Conservation (phyloP, 1,140 invertebrate species). For the Trichonephila clavipes region DNA sequence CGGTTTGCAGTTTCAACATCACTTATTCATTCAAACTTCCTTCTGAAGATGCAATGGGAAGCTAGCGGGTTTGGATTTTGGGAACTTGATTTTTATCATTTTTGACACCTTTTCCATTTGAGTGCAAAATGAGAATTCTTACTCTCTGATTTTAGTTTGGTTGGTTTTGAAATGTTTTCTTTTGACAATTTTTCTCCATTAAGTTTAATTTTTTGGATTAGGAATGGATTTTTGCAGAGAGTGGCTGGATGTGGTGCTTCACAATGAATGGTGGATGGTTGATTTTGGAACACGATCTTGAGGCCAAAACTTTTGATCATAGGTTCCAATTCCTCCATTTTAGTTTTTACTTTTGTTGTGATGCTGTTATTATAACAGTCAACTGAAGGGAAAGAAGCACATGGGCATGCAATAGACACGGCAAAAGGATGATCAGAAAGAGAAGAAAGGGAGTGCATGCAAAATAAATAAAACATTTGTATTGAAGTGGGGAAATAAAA, state of each 20-base stretch:
- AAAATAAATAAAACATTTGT: conserved; percentile 70
- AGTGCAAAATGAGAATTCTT: neutral
- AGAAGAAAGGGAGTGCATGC: conserved; percentile 57
- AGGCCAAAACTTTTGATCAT: conserved; percentile 69
- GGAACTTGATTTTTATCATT: neutral
- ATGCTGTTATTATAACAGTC: neutral
- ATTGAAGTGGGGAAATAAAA: conserved; percentile 32
- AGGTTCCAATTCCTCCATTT: conserved; percentile 30
- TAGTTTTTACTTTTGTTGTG: conserved; percentile 10
- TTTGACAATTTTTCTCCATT: neutral
- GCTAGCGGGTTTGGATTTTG: conserved; percentile 50
- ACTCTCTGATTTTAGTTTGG: neutral
- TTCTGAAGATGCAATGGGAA: conserved; percentile 66
- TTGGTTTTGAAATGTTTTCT: neutral
- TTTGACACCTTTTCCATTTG: neutral
- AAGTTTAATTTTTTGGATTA: neutral
- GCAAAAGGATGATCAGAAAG: conserved; percentile 61
- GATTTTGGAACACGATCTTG: conserved; percentile 32
- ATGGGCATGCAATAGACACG: conserved; percentile 70
- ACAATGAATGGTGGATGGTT: neutral
- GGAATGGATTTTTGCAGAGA: neutral
- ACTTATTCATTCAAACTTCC: conserved; percentile 76
- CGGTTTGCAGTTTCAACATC: conserved; percentile 64
- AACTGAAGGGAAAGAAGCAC: conserved; percentile 45
- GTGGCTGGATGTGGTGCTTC: neutral